These are phyloP conservation scores for Rhadina sibilatrix DNA, from an alignment of 2,113 vertebrate species.

Conservation along the genomic window DNA sequence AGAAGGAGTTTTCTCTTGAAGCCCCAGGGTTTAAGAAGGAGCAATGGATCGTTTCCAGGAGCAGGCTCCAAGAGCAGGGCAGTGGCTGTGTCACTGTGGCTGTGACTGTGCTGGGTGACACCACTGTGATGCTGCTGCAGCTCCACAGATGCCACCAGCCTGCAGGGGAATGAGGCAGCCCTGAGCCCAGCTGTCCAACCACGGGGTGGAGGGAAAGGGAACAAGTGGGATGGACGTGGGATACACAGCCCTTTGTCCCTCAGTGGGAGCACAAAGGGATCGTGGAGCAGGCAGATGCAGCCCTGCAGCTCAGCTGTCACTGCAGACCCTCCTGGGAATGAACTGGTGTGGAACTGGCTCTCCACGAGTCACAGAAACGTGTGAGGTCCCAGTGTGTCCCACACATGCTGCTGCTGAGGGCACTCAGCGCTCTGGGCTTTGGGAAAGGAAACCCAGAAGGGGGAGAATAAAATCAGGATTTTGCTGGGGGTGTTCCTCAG, in stretches of 20 bases:
- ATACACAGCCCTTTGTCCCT: neutral
- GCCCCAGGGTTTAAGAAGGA: neutral
- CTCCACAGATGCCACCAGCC: neutral
- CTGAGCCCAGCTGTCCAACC: neutral
- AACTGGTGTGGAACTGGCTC: neutral
- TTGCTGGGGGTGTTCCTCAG: neutral
- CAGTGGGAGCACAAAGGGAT: neutral
- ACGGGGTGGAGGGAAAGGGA: fast-evolving
- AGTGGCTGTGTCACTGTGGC: neutral
- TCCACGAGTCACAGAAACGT: neutral
- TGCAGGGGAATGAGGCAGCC: neutral
- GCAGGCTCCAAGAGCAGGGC: neutral
- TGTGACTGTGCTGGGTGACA: neutral
- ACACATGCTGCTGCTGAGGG: neutral
- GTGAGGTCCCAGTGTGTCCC: neutral
- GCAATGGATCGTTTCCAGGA: neutral
- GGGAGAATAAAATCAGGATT: neutral
- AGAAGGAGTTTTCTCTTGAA: neutral
- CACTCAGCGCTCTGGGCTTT: neutral
- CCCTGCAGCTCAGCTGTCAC: neutral
- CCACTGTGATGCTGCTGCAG: neutral
- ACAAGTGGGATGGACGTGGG: neutral
- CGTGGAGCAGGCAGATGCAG: neutral
- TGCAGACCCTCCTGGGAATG: neutral
- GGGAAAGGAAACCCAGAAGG: neutral